Conservation (phyloP, 2,888 invertebrate species). For the Drosophila mettleri region DNA sequence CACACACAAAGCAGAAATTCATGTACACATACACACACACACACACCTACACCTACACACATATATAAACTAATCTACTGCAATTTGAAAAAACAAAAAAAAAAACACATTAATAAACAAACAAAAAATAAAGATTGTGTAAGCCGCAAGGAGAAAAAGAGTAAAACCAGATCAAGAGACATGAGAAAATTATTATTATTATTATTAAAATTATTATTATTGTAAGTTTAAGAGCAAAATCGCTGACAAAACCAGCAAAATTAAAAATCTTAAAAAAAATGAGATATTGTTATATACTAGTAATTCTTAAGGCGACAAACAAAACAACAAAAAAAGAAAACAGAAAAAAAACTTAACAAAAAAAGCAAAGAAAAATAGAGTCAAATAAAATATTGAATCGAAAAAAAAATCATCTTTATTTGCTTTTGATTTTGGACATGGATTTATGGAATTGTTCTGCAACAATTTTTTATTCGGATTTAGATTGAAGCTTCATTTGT, state of each 20-base stretch:
- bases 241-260: constrained; percentile 83
- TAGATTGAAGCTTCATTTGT: neutral
- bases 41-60: constrained; percentile 31
- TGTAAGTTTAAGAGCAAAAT: constrained; percentile 80
- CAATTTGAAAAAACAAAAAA: constrained; percentile 52
- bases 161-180: constrained; percentile 76
- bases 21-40: constrained; percentile 34
- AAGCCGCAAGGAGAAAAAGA: constrained; percentile 61
- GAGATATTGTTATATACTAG: constrained; percentile 84
- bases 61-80: constrained; percentile 51
- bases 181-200: constrained; percentile 77
- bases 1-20: constrained; percentile 33
- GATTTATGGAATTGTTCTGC: no score
- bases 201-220: constrained; percentile 70
- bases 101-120: constrained; percentile 19
- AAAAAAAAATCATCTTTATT: constrained; percentile 47
- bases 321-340: constrained; percentile 68
- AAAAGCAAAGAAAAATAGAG: constrained; percentile 75
- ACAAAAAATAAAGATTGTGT: constrained; percentile 52
- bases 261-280: constrained; percentile 81
- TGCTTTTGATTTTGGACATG: constrained; percentile 2
- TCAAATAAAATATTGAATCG: constrained; percentile 80
- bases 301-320: constrained; percentile 81
- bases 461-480: neutral
- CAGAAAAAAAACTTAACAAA: constrained; percentile 67